Evolutionary conservation across 2,113 vertebrate species (phyloP), one percentile per base, ranked within the genome.

Genomic region (Oreotragus oreotragus): DNA sequence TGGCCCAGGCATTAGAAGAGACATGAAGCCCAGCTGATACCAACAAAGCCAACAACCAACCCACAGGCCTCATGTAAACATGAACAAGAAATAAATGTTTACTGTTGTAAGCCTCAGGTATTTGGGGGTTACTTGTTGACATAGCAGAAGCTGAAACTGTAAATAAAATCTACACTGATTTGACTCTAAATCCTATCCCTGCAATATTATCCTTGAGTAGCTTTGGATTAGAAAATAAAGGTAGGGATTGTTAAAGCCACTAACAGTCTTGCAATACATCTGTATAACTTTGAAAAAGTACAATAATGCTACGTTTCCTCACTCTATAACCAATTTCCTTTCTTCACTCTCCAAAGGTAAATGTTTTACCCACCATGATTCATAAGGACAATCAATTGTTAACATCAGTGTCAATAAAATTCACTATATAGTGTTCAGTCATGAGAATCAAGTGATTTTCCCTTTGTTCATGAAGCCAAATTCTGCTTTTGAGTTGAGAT

Each of bases 391-490:
- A 94, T 87, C n/a, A 94, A 73, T 53, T n/a, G 57, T 84, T 97
- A 95, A 93, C 14, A 90, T 58, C 51, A 95, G 88, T 92, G 58
- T 7, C 85, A 96, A 64, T 57, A 88, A 90, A 94, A 53, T 4
- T 47, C 43, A 92, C 4, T 53, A 1, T 66, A 70, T 91, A 88
- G 47, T 49, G 87, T 95, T 95, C 57, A 80, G 86, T 11, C 25
- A 87, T 33, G 3, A 4, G 7, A 86, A 86, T 97, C 51, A 95
- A 88, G 95, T 85, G 17, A 83, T 86, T 88, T 93, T 94, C 36
- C 73, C 39, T 83, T 94, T 96, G 81, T 79, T 85, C 30, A 88
- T 57, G 93, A 95, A 92, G 36, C 60, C 76, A 91, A 95, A 91
- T 91, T 85, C 33, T 91, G 39, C 25, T 86, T 73, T 90, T 58